Base-by-base conservation (phyloP, 2,113 vertebrate species). In the Etheostoma cragini region DNA sequence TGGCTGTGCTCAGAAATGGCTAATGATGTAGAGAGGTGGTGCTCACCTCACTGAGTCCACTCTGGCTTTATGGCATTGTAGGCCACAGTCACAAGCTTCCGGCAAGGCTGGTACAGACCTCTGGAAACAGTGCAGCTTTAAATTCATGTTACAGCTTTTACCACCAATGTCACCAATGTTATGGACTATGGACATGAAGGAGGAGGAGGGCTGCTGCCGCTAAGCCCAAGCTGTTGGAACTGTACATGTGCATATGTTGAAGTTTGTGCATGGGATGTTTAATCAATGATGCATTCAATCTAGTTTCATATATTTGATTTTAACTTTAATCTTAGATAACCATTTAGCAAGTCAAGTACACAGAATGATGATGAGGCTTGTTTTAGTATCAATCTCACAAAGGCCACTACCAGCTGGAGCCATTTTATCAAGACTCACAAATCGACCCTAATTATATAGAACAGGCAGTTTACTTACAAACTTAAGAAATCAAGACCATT, bases 391-490 rank as follows among this genome's bases (percentile, higher is more conserved):
- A 53, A 73, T 75, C 52, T 22, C 45, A 57, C n/a, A 54, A 67
- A 71, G 56, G 72, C 46, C 72, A 21, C 53, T 46, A 50, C 61
- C 47, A 72, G 50, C 46, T 78, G 53, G 13, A 73, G 16, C 45
- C 15, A 22, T 69, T 67, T 66, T 72, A 53, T 69, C 19, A 70
- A n/a, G 53, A 60, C 5, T 72, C 50, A 78, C 56, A 46, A 57
- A 80, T 80, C 76, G 42, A 58, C 64, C 33, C 58, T 30, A 22
- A 60, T 63, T 80, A 38, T 60, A 72, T 72, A 76, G 56, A 60
- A 74, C 3, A 13, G 22, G 8, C 21, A 26, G 13, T 66, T 46
- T 56, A 11, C 69, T 42, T 30, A 11, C 24, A 19, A 56, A 46
- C n/a, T 63, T 73, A 14, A 16, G 22, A 21, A 73, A 73, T 75